A percentile compares a stretch with the other conserved stretches of the same genome.
phyloP scores from a whole-genome alignment of 2,888 invertebrate genomes.

The Andrena praecox region DNA sequence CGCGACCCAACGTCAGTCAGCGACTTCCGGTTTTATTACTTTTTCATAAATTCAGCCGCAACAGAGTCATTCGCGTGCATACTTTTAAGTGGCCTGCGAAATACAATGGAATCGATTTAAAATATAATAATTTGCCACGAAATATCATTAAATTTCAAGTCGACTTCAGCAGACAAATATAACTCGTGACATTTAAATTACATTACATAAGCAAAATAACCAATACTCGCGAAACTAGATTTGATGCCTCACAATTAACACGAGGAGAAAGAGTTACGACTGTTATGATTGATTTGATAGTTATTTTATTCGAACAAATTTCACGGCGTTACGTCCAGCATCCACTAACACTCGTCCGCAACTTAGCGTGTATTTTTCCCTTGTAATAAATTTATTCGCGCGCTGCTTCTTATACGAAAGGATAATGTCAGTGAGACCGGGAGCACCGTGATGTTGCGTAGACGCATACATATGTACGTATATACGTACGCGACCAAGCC shows the following conservation, averaged over 20 bases:
- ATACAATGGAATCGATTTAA: background rate
- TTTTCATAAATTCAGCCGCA: background rate
- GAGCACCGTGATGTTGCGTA: conserved; percentile 56
- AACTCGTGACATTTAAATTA: background rate
- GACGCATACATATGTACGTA: conserved; percentile 11
- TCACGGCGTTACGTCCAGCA: too few relatives aligned
- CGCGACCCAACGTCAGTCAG: background rate
- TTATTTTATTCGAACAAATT: too few relatives aligned
- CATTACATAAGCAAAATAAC: background rate
- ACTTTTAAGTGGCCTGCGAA: background rate
- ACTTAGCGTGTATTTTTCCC: background rate
- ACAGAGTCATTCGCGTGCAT: background rate
- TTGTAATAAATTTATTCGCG: background rate
- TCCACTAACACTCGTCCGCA: too few relatives aligned
- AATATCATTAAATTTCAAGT: background rate
- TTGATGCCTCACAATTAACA: background rate
- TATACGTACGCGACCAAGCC: conserved; percentile 65
- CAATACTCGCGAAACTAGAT: background rate
- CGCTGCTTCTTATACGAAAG: background rate
- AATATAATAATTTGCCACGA: background rate
- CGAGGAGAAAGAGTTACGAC: too few relatives aligned
- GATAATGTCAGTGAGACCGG: conserved; percentile 26
- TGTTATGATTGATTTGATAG: too few relatives aligned
- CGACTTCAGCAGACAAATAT: background rate
- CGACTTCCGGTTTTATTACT: background rate